phyloP scores from a whole-genome alignment of 2,113 vertebrate species.

The Calidris pugnax region DNA sequence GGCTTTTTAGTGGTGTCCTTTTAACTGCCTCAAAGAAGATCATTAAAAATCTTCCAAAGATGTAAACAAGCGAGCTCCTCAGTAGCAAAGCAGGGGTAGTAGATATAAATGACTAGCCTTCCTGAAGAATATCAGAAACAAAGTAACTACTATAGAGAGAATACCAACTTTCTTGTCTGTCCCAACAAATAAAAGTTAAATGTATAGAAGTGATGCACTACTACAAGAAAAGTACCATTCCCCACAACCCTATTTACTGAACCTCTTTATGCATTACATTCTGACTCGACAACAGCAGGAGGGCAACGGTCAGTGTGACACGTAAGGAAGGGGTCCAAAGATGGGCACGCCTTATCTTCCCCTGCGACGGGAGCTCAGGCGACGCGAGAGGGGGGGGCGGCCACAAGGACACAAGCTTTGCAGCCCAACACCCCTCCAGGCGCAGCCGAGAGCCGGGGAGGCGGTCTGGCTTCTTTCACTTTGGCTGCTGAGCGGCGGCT shows the following conservation, averaged over 20 bases:
- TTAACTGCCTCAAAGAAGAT: not conserved
- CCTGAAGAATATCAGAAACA: rapidly evolving
- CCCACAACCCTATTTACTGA: not conserved
- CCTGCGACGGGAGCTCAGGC: rapidly evolving
- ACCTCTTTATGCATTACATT: rapidly evolving
- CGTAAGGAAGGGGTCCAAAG: rapidly evolving
- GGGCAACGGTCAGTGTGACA: not conserved
- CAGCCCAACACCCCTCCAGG: rapidly evolving
- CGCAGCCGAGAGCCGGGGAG: not conserved
- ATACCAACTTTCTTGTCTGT: rapidly evolving
- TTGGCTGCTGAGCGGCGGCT: rapidly evolving
- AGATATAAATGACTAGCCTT: not conserved
- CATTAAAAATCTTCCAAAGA: not conserved
- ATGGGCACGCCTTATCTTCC: rapidly evolving
- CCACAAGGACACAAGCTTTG: rapidly evolving
- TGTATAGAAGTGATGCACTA: rapidly evolving
- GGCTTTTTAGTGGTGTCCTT: rapidly evolving
- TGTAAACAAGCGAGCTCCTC: not conserved
- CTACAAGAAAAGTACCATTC: not conserved
- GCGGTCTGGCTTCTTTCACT: not conserved
- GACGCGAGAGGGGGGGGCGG: not conserved
- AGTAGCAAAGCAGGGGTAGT: not conserved
- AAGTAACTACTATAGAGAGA: rapidly evolving
- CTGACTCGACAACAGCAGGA: rapidly evolving
- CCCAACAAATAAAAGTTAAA: rapidly evolving